Percentiles rank a stretch among this genome's conserved stretches.
phyloP scores from a whole-genome alignment of 2,113 vertebrate genomes.

The Herpetotheres cachinnans region DNA sequence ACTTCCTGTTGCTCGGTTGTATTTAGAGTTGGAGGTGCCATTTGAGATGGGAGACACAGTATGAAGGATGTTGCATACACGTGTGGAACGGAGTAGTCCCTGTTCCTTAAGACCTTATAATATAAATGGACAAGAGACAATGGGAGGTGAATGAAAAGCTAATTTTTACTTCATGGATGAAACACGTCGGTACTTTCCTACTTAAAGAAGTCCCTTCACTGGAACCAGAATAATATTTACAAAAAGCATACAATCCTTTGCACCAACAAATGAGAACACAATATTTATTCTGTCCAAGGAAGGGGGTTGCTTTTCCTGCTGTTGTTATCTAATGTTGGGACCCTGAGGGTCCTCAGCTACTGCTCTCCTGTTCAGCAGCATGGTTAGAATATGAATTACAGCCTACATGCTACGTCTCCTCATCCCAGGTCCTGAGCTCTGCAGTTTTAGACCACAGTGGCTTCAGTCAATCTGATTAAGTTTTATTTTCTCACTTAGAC shows the following conservation, averaged over 20 bases:
- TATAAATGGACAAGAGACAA: not conserved
- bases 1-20: slow-evolving; percentile 16
- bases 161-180: not conserved
- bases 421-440: not conserved
- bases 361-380: not conserved
- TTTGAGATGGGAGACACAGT: not conserved
- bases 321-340: not conserved
- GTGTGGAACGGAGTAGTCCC: not conserved
- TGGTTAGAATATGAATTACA: not conserved
- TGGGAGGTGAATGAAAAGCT: not conserved
- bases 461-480: not conserved
- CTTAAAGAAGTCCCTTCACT: not conserved
- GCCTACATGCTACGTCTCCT: not conserved
- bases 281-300: not conserved
- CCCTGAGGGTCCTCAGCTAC: not conserved
- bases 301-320: not conserved
- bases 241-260: not conserved
- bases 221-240: not conserved
- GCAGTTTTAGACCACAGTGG: not conserved
- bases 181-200: not conserved
- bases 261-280: not conserved
- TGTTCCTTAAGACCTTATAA: not conserved
- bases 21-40: slow-evolving; percentile 2
- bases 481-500: not conserved
- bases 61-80: not conserved